Evolutionary conservation across 2,797 vertebrate species (phyloP), one percentile per base, ranked within the genome.

Genomic region (Scleropages formosus): DNA sequence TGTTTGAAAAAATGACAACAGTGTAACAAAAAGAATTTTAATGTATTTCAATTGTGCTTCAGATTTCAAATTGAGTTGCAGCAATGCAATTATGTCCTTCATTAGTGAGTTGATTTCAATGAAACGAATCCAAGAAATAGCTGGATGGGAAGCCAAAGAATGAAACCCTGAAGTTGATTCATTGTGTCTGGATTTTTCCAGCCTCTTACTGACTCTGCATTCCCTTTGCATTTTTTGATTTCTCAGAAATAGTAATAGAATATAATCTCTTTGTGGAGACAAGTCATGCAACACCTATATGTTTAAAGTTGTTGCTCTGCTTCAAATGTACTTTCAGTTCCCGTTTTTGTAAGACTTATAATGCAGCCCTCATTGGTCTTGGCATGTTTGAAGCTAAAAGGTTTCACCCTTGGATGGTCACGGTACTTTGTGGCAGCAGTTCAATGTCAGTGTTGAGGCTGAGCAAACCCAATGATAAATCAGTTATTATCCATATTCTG

Each of bases 401-500:
- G 31, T 72, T 61, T 46, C 8, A 20, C 58, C 71, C 58, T 47
- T 60, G 39, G 27, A 31, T 53, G 71, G 71, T 61, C 44, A 61
- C 53, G 16, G 27, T 44, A 47, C 70, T 11, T 4, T 59, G 26
- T 60, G 26, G 31, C 56, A 72, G 70, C 27, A 46, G 31, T 39
- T 72, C 27, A 59, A 27, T 7, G 16, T 60, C 70, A 44, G 18
- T 15, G 0, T 26, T 8, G 26, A 26, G n/a, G 59, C 70, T 60
- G 26, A 72, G 58, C 18, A 59, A 61, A 60, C 58, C 27, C 39
- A 13, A 44, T 56, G 61, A 31, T 72, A 72, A 60, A 72, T 60
- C 58, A 72, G 22, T 72, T 61, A 59, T 16, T 11, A 20, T 47
- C 56, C n/a, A 26, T 62, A 18, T 26, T 31, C 6, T 26, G 16